These are phyloP conservation scores for Haemorhous mexicanus DNA, from an alignment of 2,113 vertebrate species.

Conservation along the genomic window DNA sequence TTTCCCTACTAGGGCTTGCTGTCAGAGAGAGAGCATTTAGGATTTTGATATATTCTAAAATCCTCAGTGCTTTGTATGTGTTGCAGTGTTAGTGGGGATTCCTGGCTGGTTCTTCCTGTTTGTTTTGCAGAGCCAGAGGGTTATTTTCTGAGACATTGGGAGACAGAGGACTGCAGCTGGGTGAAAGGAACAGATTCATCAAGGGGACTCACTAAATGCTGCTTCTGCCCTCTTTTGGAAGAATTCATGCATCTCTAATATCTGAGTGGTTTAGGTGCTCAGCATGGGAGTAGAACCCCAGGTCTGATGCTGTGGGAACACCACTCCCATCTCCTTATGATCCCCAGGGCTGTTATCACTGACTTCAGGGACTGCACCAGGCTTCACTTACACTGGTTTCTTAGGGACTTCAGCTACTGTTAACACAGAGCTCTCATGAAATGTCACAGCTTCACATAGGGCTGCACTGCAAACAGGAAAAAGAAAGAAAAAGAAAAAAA, in stretches of 20 bases:
- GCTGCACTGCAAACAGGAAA: neutral
- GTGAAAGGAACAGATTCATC: neutral
- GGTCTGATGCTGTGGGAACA: neutral
- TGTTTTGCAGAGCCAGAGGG: neutral
- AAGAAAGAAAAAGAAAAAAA: neutral
- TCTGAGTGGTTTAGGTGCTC: neutral
- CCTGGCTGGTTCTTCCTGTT: neutral
- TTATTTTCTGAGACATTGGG: neutral
- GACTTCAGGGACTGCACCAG: neutral
- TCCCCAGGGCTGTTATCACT: neutral
- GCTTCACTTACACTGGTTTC: neutral
- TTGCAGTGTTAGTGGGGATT: neutral
- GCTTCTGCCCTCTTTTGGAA: conserved; percentile 72
- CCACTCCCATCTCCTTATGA: neutral
- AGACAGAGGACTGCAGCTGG: neutral
- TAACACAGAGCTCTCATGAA: neutral
- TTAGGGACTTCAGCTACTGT: neutral
- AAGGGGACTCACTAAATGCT: conserved; percentile 59
- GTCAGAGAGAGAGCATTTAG: neutral
- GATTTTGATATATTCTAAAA: neutral
- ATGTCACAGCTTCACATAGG: neutral
- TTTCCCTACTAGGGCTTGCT: neutral
- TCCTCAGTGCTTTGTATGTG: neutral
- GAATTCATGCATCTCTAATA: conserved; percentile 37
- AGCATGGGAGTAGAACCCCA: neutral